These are phyloP conservation scores for Ectemnius continuus DNA, from an alignment of 2,888 invertebrate species.

Conservation along the genomic window DNA sequence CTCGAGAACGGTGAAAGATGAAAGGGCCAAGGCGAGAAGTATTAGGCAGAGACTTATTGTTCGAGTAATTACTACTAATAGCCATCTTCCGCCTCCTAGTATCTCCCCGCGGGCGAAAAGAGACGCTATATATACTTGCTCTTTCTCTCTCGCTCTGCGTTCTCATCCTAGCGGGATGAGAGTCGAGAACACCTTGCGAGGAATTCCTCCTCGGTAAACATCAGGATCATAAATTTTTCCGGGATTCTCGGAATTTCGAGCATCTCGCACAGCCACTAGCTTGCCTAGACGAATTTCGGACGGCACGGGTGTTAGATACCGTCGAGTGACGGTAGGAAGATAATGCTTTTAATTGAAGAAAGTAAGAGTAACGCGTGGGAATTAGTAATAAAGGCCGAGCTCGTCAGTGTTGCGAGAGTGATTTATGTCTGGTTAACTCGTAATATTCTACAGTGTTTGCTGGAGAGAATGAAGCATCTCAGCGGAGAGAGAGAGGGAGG, in stretches of 20 bases:
- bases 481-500: too few species aligned
- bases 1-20: constrained; percentile 49
- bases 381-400: too few species aligned
- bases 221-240: constrained; percentile 61
- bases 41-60: constrained; percentile 66
- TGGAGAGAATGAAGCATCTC: too few species aligned
- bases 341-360: too few species aligned
- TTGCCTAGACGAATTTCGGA: too few species aligned
- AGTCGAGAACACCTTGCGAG: constrained; percentile 24
- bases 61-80: constrained; percentile 67
- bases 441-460: too few species aligned
- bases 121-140: constrained; percentile 25
- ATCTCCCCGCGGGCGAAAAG: too few species aligned
- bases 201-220: constrained; percentile 62
- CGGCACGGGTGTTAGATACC: too few species aligned
- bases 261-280: constrained; percentile 13
- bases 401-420: too few species aligned
- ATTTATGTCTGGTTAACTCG: too few species aligned
- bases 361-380: too few species aligned
- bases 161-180: constrained; percentile 21
- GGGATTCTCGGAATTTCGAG: constrained; percentile 55
- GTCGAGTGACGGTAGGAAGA: too few species aligned
- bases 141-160: constrained; percentile 5
- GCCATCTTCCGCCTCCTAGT: constrained; percentile 36
- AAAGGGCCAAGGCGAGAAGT: constrained; percentile 53